Evolutionary conservation across 2,113 vertebrate genomes (phyloP), one percentile per base, ranked within the genome.

Genomic region (Saimiri boliviensis): DNA sequence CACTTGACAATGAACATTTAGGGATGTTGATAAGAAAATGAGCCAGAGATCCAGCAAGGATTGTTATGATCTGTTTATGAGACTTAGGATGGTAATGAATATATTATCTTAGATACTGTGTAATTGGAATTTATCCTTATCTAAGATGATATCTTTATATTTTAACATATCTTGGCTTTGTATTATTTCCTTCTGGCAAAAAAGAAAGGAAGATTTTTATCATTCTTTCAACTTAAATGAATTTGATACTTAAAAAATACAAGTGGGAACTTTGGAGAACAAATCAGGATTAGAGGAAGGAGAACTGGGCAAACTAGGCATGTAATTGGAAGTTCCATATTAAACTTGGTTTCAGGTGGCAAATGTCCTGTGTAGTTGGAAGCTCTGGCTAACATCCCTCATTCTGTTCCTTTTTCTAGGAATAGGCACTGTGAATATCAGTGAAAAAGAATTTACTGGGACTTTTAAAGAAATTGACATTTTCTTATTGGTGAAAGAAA

Each of bases 61-160:
- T 93, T 97, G 40, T 88, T 71, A 66, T 73, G 70, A 91, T 23
- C n/a, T 88, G 35, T 95, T 89, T 80, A 76, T 94, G 93, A 94
- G 86, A 96, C 56, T 88, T 89, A 96, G 91, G 23, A 82, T 87
- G 25, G 30, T 81, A 79, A 93, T 95, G 40, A 42, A 35, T 68
- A 49, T 92, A 88, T 90, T 95, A 66, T 87, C 40, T 96, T 45
- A 93, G 37, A 83, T 45, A 86, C 60, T 2, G n/a, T 49, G 12
- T 79, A 90, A 84, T 96, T 92, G 90, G n/a, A 98, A 94, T 95
- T 81, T 94, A 90, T 81, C 10, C 84, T 95, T 91, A 89, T 93
- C 54, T 74, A 80, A 89, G 47, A 94, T 95, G 58, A 6, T 89
- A 89, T 95, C 74, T 93, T 86, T 95, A 82, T 91, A 81, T 20